phyloP scores from a whole-genome alignment of 2,797 vertebrate genomes.

The Caiman crocodilus region DNA sequence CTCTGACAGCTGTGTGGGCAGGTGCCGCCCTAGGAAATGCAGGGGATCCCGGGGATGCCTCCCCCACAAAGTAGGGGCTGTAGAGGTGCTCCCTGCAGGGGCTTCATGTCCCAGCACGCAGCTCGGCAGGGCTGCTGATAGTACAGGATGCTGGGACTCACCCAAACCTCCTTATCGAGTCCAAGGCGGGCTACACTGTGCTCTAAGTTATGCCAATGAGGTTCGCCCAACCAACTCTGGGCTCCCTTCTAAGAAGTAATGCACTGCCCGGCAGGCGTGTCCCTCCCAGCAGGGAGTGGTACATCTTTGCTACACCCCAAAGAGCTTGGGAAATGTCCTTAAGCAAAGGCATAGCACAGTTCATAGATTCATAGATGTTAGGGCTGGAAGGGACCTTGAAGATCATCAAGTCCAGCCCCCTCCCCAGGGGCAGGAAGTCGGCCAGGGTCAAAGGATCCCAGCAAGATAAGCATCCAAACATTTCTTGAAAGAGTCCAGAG shows the following conservation, averaged over 20 bases:
- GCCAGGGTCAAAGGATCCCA: no score
- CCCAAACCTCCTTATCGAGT: neutral
- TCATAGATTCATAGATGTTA: no score
- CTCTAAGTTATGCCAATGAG: neutral
- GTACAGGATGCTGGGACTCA: neutral
- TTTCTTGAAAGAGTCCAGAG: no score
- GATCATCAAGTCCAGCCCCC: no score
- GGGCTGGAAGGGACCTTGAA: no score
- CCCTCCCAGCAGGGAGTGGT: neutral
- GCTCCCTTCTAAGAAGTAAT: neutral
- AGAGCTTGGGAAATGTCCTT: neutral
- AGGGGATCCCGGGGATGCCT: neutral
- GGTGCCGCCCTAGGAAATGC: rapidly evolving
- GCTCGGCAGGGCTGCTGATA: neutral
- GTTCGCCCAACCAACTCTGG: neutral
- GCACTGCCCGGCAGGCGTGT: neutral
- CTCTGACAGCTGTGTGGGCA: rapidly evolving
- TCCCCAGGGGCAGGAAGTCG: no score
- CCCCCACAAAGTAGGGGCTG: neutral
- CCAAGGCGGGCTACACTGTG: neutral
- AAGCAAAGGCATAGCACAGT: neutral
- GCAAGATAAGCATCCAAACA: no score
- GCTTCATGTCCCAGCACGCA: rapidly evolving
- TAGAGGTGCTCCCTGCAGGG: rapidly evolving
- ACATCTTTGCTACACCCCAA: neutral